Base-by-base conservation (phyloP, 2,797 vertebrate species). In the Graptemys geographica region DNA sequence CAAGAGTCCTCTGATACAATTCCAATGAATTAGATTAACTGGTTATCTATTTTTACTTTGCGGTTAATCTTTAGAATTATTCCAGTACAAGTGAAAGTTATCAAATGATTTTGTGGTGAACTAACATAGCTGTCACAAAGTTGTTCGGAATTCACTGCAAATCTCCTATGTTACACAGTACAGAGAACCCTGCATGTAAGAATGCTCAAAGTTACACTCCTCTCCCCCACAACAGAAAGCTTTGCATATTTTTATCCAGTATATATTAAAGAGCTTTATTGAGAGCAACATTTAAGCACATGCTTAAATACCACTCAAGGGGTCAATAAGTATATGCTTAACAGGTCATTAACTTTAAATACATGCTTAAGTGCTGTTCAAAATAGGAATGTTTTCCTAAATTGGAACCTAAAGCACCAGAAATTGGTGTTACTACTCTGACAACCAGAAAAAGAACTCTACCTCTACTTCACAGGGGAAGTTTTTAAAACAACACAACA, bases 261-360 rank as follows among this genome's bases (percentile, higher is more conserved):
- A 88, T 47, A 81, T 56, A 86, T 12, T 16, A 94, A 55, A 9
- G 81, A 53, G 3, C 85, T 94, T 83, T 83, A 90, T 28, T 83
- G 53, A 81, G 53, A 56, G 8, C 47, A 19, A 86, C 69, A 76
- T 0, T 1, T 25, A 79, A 44, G 33, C 1, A 27, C 3, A 2
- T 49, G 19, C 8, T 88, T 89, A 41, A 49, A 91, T 65, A 6
- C 72, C 78, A 85, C 3, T 11, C 5, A 78, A 10, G 3, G 27
- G 88, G 49, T 76, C 23, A 76, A 76, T 25, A 28, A 37, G n/a
- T 41, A 23, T 72, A 11, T 33, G 57, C 57, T 59, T 59, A 59
- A 59, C 28, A 31, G 55, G 15, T 16, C 57, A 59, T 59, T 15
- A 59, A 31, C 28, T 69, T 69, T 72, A 37, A 72, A 21, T 9